These are phyloP conservation scores for Hydrocynus forskahlii DNA, from an alignment of 2,797 vertebrate species.

Conservation along the genomic window DNA sequence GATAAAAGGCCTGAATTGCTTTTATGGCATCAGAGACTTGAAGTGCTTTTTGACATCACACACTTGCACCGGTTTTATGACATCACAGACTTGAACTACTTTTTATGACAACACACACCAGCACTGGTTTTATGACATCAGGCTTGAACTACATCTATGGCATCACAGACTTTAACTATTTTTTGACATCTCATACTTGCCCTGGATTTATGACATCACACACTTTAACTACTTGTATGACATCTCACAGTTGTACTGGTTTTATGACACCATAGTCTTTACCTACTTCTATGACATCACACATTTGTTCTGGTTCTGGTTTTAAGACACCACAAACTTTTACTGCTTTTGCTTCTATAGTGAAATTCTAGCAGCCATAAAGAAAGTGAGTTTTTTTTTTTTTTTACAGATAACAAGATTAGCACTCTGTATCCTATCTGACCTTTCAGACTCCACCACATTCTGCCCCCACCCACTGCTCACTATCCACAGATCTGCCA, in stretches of 20 bases:
- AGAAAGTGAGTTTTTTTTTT: slow-evolving; percentile 6
- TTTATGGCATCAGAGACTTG: background rate
- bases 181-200: background rate
- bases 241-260: background rate
- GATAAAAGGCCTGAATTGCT: background rate
- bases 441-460: slow-evolving; percentile 49
- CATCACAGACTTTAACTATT: background rate
- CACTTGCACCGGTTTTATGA: background rate
- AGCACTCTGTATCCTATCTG: slow-evolving; percentile 23
- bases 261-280: background rate
- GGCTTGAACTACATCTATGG: background rate
- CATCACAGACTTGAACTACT: background rate
- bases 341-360: background rate
- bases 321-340: background rate
- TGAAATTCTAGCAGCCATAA: background rate
- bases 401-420: slow-evolving; percentile 47
- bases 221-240: background rate
- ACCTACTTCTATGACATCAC: background rate
- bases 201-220: background rate
- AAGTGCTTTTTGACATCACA: background rate
- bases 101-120: background rate
- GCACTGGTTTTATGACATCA: too few species aligned
- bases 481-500: background rate
- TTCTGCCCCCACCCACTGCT: slow-evolving; percentile 38
- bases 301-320: too few species aligned